Conservation (phyloP, 2,888 invertebrate genomes). For the Thymelicus acteon region DNA sequence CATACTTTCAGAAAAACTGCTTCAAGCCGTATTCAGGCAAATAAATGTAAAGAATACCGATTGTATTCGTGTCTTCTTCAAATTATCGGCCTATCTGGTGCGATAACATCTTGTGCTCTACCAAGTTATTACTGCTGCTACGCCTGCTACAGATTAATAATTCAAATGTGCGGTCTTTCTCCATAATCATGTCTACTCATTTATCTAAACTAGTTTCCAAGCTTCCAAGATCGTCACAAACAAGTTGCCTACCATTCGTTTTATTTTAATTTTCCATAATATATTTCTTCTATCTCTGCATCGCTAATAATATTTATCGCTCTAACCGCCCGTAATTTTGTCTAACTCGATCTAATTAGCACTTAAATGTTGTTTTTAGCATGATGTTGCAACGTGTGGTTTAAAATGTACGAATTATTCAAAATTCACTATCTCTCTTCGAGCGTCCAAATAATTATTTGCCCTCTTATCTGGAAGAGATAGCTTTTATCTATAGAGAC, state of each 20-base stretch:
- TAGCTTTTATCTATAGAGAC: too few species aligned
- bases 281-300: background rate
- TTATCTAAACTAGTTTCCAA: background rate
- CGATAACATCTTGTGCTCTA: background rate
- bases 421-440: background rate
- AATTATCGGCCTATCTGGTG: too few species aligned
- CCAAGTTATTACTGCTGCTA: background rate
- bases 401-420: background rate
- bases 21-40: too few species aligned
- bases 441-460: background rate
- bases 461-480: too few species aligned
- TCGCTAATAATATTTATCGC: slow-evolving; percentile 1
- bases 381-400: background rate
- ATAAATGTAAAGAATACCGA: too few species aligned
- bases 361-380: background rate
- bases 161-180: background rate
- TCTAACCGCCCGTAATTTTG: background rate
- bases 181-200: background rate
- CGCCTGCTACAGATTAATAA: background rate
- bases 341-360: background rate
- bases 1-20: too few species aligned
- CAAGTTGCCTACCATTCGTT: background rate
- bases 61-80: too few species aligned
- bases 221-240: background rate
- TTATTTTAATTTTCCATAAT: background rate